Conservation (phyloP, 2,113 vertebrate genomes). For the Petrocephalus zakoni region DNA sequence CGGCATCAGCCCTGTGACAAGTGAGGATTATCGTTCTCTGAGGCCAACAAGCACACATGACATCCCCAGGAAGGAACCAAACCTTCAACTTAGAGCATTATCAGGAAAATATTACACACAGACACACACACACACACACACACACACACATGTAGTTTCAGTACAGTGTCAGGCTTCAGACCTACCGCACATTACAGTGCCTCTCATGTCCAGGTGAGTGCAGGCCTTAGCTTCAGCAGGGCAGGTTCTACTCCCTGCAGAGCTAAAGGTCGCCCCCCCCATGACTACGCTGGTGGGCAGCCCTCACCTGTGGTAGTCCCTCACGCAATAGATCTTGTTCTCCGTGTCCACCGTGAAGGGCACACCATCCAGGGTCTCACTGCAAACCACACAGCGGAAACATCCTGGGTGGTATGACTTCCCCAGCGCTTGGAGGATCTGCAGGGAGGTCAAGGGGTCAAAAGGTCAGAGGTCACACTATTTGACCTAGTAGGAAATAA, state of each 20-base stretch:
- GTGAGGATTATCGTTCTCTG: slow-evolving; percentile 20
- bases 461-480: background rate
- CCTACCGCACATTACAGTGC: background rate
- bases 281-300: too few relatives aligned
- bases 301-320: slow-evolving; percentile 90
- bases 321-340: slow-evolving; percentile 95
- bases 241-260: background rate
- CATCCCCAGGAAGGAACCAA: background rate
- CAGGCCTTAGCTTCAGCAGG: background rate
- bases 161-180: background rate
- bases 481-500: background rate
- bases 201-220: background rate
- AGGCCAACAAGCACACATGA: background rate
- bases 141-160: background rate
- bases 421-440: slow-evolving; percentile 94
- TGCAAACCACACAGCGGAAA: slow-evolving; percentile 91
- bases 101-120: background rate
- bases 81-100: too few relatives aligned
- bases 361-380: slow-evolving; percentile 89
- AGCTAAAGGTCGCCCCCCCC: background rate
- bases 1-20: background rate
- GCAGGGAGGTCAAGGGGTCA: slow-evolving; percentile 13
- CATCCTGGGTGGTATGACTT: slow-evolving; percentile 93
- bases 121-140: too few relatives aligned
- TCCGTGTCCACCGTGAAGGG: slow-evolving; percentile 93